These are phyloP conservation scores for Micrastur ruficollis DNA, from an alignment of 2,797 vertebrate species.

Conservation along the genomic window DNA sequence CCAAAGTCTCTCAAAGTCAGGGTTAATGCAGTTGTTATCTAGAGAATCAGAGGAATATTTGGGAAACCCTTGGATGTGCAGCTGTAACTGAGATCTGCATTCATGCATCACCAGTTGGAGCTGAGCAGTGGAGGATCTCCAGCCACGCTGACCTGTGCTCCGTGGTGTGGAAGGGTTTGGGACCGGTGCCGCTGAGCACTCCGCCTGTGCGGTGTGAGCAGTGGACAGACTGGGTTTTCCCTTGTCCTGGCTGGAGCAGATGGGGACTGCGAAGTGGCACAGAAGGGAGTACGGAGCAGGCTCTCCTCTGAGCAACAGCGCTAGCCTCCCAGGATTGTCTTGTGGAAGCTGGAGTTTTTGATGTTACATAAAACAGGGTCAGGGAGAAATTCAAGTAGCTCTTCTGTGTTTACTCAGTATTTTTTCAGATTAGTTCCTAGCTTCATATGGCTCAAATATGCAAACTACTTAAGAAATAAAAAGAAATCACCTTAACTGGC, in stretches of 20 bases:
- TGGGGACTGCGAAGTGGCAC: not conserved
- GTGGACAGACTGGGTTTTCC: not conserved
- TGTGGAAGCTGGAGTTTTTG: not conserved
- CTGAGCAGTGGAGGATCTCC: not conserved
- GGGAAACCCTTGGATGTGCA: not conserved
- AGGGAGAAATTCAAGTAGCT: not conserved
- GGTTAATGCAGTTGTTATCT: not conserved
- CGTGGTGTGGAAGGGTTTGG: not conserved
- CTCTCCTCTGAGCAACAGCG: not conserved
- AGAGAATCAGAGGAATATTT: not conserved
- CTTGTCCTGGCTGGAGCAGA: not conserved
- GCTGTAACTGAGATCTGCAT: not conserved
- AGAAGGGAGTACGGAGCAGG: not conserved
- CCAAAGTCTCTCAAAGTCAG: not conserved
- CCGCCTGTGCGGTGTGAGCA: not conserved
- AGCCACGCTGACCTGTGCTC: not conserved
- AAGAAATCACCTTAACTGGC: not conserved
- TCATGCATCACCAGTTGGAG: accelerated
- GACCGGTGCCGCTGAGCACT: not conserved
- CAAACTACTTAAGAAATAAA: not conserved
- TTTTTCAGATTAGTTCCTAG: not conserved
- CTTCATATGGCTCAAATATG: not conserved
- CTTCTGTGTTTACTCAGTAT: not conserved
- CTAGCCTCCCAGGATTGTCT: not conserved
- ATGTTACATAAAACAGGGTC: not conserved